Evolutionary conservation across 2,888 invertebrate genomes (phyloP), one percentile per base, ranked within the genome.

Genomic region (Ceriagrion tenellum): DNA sequence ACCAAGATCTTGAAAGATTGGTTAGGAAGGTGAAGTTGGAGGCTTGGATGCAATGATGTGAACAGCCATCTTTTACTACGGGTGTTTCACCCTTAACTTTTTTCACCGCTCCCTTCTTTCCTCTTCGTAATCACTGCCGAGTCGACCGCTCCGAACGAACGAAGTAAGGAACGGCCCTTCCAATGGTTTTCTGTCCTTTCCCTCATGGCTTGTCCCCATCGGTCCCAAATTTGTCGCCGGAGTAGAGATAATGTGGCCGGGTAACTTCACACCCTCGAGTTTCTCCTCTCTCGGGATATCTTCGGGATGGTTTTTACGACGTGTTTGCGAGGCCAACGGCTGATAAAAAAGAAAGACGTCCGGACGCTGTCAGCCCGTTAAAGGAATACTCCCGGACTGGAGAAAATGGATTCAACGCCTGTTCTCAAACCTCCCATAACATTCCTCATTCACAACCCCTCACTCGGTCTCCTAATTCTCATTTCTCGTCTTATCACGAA

Each of bases 211-310:
- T 30, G 0, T 30, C 6, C 74, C 30, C 74, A 30, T 20, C 30
- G 81, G 35, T 13, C 35, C 35, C 81, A 81, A 81, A 81, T 81
- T 81, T 81, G 81, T 81, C 81, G 35, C 81, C n/a, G 35, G 81
- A 35, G 16, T 18, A 12, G 30, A 30, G 81, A 81, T 81, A 81
- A 35, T 13, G 35, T 81, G 30, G 8, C 81, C 35, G 30, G 18
- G 35, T 20, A 26, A 23, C 69, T 35, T 81, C 81, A 81, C 81
- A 35, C 81, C 16, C 81, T 35, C 35, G 10, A 18, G 18, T 30
- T 81, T 35, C 81, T 81, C 30, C 10, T 30, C n/a, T n/a, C 20
- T 30, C 10, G 35, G 6, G 35, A 81, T 81, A 16, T 81, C 81
- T 16, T n/a, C 13, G n/a, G 30, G 30, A 81, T 35, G 30, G 35